Percentiles rank a stretch among this genome's conserved stretches.
Conservation (phyloP, 2,888 invertebrate genomes). For the Nemurella pictetii region DNA sequence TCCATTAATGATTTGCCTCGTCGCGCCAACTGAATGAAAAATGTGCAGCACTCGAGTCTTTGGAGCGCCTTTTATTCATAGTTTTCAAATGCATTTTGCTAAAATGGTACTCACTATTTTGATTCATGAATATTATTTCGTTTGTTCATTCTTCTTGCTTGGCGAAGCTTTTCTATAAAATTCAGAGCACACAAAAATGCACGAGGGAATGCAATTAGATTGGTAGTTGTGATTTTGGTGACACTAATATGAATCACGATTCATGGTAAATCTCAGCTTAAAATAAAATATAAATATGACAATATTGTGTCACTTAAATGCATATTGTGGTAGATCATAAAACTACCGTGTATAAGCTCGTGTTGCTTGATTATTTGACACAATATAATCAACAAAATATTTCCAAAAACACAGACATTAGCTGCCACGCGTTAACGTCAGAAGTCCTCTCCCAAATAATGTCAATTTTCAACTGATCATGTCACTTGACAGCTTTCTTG, state of each 20-base stretch:
- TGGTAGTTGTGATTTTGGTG: neutral
- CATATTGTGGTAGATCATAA: neutral
- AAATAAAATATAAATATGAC: neutral
- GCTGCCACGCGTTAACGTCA: neutral
- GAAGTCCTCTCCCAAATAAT: neutral
- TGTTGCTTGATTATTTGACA: neutral
- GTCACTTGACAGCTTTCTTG: neutral
- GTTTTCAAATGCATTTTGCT: neutral
- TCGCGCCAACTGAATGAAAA: neutral
- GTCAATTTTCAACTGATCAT: too few species aligned
- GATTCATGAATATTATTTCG: neutral
- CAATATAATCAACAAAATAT: neutral
- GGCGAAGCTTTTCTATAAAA: neutral
- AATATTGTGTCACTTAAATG: too few species aligned
- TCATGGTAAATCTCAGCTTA: neutral
- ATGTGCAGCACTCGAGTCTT: neutral
- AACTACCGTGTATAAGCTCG: neutral
- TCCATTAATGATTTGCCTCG: neutral
- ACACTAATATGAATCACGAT: too few species aligned
- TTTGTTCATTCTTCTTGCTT: neutral
- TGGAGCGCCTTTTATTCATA: neutral
- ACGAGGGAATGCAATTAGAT: neutral
- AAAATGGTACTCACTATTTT: neutral
- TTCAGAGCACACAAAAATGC: neutral
- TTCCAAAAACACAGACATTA: neutral